Conservation (phyloP, 2,888 invertebrate genomes). For the Nephrotoma flavescens region DNA sequence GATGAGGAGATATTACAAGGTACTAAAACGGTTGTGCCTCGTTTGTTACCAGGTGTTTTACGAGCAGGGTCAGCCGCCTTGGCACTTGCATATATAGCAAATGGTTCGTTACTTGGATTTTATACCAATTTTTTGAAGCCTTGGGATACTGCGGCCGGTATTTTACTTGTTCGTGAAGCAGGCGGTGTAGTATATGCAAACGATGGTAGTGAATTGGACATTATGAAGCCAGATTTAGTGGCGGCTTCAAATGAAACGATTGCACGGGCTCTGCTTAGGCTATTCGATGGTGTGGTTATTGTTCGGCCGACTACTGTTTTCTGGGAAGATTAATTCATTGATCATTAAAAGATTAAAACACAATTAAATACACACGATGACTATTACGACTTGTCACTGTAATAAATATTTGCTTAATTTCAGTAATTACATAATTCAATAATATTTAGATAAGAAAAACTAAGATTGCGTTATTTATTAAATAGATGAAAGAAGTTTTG, state of each 20-base stretch:
- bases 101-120: slow-evolving; percentile 50
- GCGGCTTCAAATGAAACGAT: not conserved
- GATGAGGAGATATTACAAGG: not conserved
- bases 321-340: not conserved
- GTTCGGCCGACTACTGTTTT: not conserved
- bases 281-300: not conserved
- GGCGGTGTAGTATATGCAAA: slow-evolving; percentile 54
- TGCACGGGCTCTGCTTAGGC: not conserved
- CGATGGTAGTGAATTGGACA: slow-evolving; percentile 27
- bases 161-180: slow-evolving; percentile 59
- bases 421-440: not conserved
- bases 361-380: too few relatives aligned
- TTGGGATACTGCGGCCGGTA: slow-evolving; percentile 68
- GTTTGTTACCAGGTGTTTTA: slow-evolving; percentile 26
- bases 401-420: not conserved
- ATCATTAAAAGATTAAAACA: not conserved
- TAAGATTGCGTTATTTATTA: not conserved
- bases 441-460: not conserved
- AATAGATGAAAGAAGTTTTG: not conserved
- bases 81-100: slow-evolving; percentile 54
- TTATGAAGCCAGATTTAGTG: not conserved
- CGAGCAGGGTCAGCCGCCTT: slow-evolving; percentile 57
- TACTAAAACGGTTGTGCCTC: not conserved
- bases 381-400: too few relatives aligned
- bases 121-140: slow-evolving; percentile 53